phyloP scores from a whole-genome alignment of 2,113 vertebrate genomes.

The Crotalus viridis region DNA sequence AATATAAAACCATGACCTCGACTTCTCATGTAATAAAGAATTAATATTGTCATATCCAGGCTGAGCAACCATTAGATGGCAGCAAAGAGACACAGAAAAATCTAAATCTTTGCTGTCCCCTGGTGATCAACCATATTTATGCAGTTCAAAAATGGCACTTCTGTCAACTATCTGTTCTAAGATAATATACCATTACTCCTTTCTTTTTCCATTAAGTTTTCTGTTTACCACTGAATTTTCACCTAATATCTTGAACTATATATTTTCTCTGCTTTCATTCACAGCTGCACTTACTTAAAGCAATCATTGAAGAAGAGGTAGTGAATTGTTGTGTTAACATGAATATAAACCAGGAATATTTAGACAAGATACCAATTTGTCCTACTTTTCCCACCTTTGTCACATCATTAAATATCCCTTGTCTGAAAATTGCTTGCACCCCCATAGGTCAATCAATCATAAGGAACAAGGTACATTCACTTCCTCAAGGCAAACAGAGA shows the following conservation, averaged over 20 bases:
- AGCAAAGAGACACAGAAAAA: neutral
- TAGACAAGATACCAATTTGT: neutral
- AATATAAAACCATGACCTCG: neutral
- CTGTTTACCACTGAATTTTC: neutral
- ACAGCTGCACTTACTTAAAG: neutral
- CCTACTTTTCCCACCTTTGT: neutral
- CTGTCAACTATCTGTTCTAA: neutral
- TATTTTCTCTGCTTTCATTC: neutral
- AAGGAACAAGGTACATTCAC: conserved; percentile 41
- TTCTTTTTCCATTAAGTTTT: neutral
- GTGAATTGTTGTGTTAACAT: neutral
- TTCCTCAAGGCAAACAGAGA: conserved; percentile 36
- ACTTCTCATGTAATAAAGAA: neutral
- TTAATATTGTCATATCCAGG: neutral
- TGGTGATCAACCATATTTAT: neutral
- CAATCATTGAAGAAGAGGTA: fast-evolving
- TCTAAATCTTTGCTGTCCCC: neutral
- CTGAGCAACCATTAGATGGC: neutral
- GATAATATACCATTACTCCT: neutral
- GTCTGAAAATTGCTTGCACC: conserved; percentile 5
- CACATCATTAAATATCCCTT: neutral
- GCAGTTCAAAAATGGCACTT: neutral
- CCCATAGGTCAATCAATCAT: conserved; percentile 32
- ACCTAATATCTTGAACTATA: neutral
- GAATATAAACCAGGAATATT: neutral